Evolutionary conservation across 2,888 invertebrate genomes (phyloP), one percentile per base, ranked within the genome.

Genomic region (Pilophorus perplexus): DNA sequence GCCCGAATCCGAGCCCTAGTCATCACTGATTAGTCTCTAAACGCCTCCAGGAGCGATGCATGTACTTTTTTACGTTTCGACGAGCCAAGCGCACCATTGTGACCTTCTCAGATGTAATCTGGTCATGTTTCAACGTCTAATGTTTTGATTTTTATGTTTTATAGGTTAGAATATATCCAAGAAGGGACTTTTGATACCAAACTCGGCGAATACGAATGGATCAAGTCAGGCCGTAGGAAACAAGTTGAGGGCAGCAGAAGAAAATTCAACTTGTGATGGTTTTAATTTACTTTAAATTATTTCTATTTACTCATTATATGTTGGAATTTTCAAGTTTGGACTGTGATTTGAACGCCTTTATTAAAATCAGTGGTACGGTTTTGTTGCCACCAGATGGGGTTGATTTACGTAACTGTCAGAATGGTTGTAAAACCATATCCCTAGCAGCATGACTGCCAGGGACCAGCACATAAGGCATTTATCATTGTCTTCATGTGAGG

Each of bases 121-220:
- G n/a, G n/a, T n/a, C n/a, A n/a, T n/a, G n/a, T n/a, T n/a, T n/a
- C n/a, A n/a, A n/a, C n/a, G n/a, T n/a, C n/a, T n/a, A n/a, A n/a
- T n/a, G n/a, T n/a, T n/a, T n/a, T n/a, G n/a, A n/a, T n/a, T n/a
- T n/a, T n/a, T n/a, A n/a, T n/a, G n/a, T n/a, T n/a, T n/a, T n/a
- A n/a, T n/a, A n/a, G n/a, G 76, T 79, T 99, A 70, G 83, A 90
- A 69, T 96, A 94, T 0, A 79, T 99, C 46, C 99, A 99, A 77
- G 92, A 93, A 76, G 99, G 99, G 55, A 93, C 94, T 0, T 99
- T 99, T 78, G 95, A 98, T 78, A 91, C 94, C 54, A 95, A 96
- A 79, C 89, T 86, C 74, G 99, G 98, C 0, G 94, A 99, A 77
- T 99, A 90, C 77, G 92, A 96, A 77, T 99, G 97, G 96, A 88